A percentile compares a stretch with the other conserved stretches of the same genome.
These are phyloP conservation scores for Tetragonula clypearis DNA, from an alignment of 1,140 invertebrate species.

Conservation along the genomic window DNA sequence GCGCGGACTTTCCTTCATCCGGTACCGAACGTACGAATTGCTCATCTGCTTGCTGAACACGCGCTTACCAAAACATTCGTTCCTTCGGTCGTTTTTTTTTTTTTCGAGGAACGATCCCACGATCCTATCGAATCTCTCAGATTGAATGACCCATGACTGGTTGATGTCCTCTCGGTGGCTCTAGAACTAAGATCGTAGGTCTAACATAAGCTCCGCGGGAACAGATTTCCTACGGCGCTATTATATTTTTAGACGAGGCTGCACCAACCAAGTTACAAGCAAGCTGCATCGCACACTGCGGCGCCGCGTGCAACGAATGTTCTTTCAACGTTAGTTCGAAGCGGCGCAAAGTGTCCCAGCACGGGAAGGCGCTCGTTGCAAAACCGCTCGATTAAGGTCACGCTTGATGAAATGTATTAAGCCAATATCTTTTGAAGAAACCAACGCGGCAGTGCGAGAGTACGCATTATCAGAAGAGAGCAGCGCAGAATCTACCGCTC, in stretches of 20 bases:
- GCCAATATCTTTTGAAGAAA: slow-evolving; percentile 56
- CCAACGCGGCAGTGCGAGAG: background rate
- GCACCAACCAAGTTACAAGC: background rate
- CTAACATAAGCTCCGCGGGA: background rate
- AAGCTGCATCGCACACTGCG: background rate
- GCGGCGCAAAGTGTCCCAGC: slow-evolving; percentile 5
- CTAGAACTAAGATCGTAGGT: background rate
- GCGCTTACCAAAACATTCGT: no score
- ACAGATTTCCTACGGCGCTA: background rate
- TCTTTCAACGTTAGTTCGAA: slow-evolving; percentile 23
- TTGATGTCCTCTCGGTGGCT: background rate
- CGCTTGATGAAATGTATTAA: slow-evolving; percentile 48
- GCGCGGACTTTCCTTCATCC: background rate
- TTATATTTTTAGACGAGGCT: background rate
- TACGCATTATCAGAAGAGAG: slow-evolving; percentile 20
- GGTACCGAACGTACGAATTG: background rate
- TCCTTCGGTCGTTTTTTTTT: background rate
- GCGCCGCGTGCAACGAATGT: background rate
- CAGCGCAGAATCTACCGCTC: background rate
- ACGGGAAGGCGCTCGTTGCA: slow-evolving; percentile 45
- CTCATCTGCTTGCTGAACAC: background rate
- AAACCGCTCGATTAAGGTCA: slow-evolving; percentile 52
- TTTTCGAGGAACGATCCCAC: background rate
- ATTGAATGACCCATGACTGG: no score
- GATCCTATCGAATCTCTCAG: background rate